A percentile compares a stretch with the other conserved stretches of the same genome.
Conservation (phyloP, 2,113 vertebrate species). For the Lucifuga dentata region DNA sequence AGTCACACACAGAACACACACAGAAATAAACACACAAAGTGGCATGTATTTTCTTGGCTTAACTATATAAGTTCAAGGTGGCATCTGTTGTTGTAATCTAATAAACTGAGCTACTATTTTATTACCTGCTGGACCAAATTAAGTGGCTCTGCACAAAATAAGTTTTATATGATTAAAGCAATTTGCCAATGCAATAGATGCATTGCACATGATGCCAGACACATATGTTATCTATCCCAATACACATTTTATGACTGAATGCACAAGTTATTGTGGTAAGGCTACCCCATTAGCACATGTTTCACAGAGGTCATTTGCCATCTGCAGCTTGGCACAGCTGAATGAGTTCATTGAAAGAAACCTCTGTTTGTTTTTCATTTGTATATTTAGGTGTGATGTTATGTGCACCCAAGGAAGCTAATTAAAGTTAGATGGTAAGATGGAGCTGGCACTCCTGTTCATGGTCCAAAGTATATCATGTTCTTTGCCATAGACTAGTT, state of each 20-base stretch:
- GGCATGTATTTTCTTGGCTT: constrained; percentile 31
- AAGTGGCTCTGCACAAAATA: constrained; percentile 42
- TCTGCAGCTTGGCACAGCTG: constrained; percentile 52
- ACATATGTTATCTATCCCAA: constrained; percentile 60
- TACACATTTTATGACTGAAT: constrained; percentile 63
- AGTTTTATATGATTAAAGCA: constrained; percentile 64
- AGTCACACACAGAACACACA: constrained; percentile 74
- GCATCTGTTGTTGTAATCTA: constrained; percentile 65
- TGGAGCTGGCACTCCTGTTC: constrained; percentile 45
- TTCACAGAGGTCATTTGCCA: constrained; percentile 64
- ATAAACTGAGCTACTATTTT: constrained; percentile 58
- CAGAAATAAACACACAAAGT: constrained; percentile 15
- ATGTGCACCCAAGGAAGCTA: constrained; percentile 47
- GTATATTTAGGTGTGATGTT: constrained; percentile 45
- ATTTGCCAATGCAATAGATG: constrained; percentile 59
- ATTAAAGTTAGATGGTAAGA: constrained; percentile 45
- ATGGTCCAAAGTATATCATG: constrained; percentile 25
- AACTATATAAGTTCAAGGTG: constrained; percentile 43
- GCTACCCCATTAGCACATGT: constrained; percentile 60
- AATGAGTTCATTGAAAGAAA: constrained; percentile 61
- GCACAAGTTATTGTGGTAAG: constrained; percentile 64
- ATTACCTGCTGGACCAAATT: constrained; percentile 54
- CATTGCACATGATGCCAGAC: constrained; percentile 63
- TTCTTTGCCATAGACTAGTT: background rate
- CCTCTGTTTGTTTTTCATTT: constrained; percentile 60